Evolutionary conservation across 2,797 vertebrate species (phyloP).

Genomic region (Setipinna tenuifilis): DNA sequence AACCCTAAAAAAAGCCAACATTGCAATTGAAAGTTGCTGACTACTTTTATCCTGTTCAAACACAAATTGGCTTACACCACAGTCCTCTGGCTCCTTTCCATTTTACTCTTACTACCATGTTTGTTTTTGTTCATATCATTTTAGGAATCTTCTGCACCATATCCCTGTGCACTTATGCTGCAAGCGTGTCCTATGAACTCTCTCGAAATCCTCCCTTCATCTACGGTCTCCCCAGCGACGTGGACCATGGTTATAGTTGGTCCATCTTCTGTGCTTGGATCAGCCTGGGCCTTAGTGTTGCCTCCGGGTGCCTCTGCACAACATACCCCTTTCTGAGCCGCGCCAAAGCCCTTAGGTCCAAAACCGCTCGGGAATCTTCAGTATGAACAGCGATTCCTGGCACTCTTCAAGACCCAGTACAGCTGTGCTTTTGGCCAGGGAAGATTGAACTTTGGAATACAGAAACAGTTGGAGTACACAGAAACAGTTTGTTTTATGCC

Average conservation of each 20-base stretch:
- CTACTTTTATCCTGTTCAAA: no score
- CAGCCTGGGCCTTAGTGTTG: constrained; percentile 81
- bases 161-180: constrained; percentile 85
- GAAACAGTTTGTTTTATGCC: neutral
- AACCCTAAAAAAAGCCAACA: no score
- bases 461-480: no score
- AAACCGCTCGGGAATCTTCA: constrained; percentile 66
- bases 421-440: neutral
- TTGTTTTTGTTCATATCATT: constrained; percentile 36
- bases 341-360: constrained; percentile 77
- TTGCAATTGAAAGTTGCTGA: no score
- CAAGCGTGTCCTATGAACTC: constrained; percentile 85
- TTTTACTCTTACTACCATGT: no score
- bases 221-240: constrained; percentile 82
- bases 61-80: no score
- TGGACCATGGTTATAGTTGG: constrained; percentile 87
- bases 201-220: constrained; percentile 84
- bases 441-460: neutral
- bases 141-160: constrained; percentile 88
- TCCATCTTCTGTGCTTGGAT: constrained; percentile 85
- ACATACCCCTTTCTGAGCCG: constrained; percentile 80
- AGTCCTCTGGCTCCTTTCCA: no score
- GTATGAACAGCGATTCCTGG: constrained; percentile 49
- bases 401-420: neutral
- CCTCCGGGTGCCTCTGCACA: constrained; percentile 82